A percentile compares a stretch with the other conserved stretches of the same genome.
Conservation (phyloP, 2,888 invertebrate species). For the Argyresthia goedartella region DNA sequence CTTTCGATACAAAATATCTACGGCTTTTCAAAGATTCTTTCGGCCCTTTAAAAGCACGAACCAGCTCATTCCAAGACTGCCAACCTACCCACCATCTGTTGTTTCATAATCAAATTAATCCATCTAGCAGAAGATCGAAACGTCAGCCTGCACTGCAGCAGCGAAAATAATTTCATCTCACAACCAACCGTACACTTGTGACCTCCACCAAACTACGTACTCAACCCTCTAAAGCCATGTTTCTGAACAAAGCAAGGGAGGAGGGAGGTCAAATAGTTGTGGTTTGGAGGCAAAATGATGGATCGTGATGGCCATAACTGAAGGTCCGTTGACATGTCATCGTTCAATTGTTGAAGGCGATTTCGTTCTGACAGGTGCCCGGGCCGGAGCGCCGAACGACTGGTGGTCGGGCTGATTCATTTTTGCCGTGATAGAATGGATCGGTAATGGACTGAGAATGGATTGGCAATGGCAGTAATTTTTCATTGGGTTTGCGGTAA, state of each 20-base stretch:
- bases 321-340: constrained; percentile 7
- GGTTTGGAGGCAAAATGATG: constrained; percentile 1
- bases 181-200: constrained; percentile 25
- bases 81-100: constrained; percentile 43
- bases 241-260: not conserved
- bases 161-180: constrained; percentile 59
- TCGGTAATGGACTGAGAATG: no score
- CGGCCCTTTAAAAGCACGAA: no score
- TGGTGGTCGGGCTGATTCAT: not conserved
- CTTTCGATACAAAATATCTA: no score
- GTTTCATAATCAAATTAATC: constrained; percentile 66
- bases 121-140: constrained; percentile 64
- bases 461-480: not conserved
- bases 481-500: not conserved
- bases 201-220: constrained; percentile 10
- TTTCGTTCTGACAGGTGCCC: constrained; percentile 5
- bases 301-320: constrained; percentile 1
- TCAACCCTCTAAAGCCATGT: not conserved
- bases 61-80: no score
- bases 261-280: not conserved
- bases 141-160: constrained; percentile 52
- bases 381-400: constrained; percentile 1
- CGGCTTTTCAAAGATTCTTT: no score
- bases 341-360: constrained; percentile 8
- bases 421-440: not conserved